Conservation (phyloP, 2,113 vertebrate genomes). For the Ornithorhynchus anatinus region DNA sequence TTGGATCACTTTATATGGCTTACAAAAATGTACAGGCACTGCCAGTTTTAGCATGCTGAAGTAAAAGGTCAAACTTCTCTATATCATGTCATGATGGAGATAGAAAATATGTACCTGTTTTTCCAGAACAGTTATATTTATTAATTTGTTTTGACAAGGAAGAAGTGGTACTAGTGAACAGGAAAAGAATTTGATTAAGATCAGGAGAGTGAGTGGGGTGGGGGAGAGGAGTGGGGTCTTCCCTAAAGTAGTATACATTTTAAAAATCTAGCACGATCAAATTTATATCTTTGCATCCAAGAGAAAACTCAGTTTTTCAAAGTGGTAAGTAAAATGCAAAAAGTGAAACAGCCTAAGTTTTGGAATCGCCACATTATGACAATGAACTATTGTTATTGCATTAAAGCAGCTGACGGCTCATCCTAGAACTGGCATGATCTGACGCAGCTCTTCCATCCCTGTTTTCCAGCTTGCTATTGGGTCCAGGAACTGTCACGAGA, state of each 20-base stretch:
- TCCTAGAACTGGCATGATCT: neutral
- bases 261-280: too few relatives aligned
- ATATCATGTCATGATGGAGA: neutral
- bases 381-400: neutral
- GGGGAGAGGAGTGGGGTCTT: too few relatives aligned
- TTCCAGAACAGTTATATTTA: too few relatives aligned
- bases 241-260: too few relatives aligned
- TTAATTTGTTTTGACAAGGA: too few relatives aligned
- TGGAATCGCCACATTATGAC: neutral
- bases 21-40: neutral
- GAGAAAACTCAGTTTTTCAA: too few relatives aligned
- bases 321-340: neutral
- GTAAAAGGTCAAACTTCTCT: neutral
- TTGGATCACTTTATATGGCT: neutral
- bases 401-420: neutral
- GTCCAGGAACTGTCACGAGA: neutral
- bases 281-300: too few relatives aligned
- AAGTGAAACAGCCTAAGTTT: neutral
- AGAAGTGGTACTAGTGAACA: too few relatives aligned
- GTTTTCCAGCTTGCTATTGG: neutral
- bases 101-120: neutral
- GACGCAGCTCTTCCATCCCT: neutral
- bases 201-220: too few relatives aligned
- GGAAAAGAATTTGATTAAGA: too few relatives aligned
- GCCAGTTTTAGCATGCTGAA: slow-evolving; percentile 13